Conservation (phyloP, 2,797 vertebrate genomes). For the Anas acuta region DNA sequence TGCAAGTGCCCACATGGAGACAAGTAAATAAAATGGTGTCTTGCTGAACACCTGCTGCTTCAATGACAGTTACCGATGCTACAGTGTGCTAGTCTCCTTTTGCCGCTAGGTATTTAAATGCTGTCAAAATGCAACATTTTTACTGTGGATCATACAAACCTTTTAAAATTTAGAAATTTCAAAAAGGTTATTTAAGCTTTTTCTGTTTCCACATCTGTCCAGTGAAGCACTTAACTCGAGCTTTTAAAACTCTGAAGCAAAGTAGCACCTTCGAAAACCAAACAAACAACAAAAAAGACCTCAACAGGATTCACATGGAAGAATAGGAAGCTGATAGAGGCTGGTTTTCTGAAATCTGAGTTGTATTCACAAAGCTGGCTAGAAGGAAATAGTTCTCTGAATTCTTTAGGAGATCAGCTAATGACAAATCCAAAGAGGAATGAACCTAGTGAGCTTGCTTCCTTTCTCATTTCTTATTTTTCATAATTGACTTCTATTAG, state of each 20-base stretch:
- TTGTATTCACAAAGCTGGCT: background rate
- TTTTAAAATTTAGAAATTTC: background rate
- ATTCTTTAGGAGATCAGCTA: slow-evolving; percentile 35
- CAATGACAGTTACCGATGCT: background rate
- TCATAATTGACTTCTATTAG: slow-evolving; percentile 61
- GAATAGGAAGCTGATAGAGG: background rate
- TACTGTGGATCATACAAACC: background rate
- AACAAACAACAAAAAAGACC: background rate
- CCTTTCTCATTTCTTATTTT: slow-evolving; percentile 61
- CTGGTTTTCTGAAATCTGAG: background rate
- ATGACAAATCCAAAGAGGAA: slow-evolving; percentile 59
- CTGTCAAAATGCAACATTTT: background rate
- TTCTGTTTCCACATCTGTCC: background rate
- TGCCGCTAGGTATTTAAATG: background rate
- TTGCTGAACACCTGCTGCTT: background rate
- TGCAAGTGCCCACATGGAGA: background rate
- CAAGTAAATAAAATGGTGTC: background rate
- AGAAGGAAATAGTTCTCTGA: background rate
- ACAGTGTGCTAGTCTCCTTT: background rate
- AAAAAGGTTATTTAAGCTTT: background rate
- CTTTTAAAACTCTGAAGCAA: background rate
- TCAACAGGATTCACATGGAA: background rate
- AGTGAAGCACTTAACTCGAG: background rate
- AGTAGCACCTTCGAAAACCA: background rate
- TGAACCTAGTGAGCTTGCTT: slow-evolving; percentile 40